Percentiles rank a stretch among this genome's conserved stretches.
Evolutionary conservation across 2,888 invertebrate genomes (phyloP).

Genomic region (Drepanosiphum platanoidis): DNA sequence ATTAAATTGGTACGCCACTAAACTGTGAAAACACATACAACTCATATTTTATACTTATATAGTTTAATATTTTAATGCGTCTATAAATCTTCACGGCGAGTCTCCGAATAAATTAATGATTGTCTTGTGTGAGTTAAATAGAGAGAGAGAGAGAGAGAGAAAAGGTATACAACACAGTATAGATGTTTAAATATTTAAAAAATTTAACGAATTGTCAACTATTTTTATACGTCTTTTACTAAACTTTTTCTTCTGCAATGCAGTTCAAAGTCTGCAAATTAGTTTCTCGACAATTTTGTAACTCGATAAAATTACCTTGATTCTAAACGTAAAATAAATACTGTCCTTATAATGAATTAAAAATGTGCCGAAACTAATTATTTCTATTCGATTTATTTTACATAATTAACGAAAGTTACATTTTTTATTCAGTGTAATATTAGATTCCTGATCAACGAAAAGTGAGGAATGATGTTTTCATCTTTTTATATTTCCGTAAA

Average conservation of each 20-base stretch:
- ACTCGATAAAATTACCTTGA: not conserved
- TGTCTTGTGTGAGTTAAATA: not conserved
- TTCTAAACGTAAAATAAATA: not conserved
- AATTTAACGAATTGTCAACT: not conserved
- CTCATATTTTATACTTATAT: no score
- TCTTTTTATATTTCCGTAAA: no score
- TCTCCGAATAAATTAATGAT: not conserved
- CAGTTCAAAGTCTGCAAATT: slow-evolving; percentile 5
- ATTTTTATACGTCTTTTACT: not conserved
- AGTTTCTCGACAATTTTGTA: not conserved
- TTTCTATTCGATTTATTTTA: not conserved
- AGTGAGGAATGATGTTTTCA: no score
- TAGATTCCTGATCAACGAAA: no score
- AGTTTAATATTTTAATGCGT: no score
- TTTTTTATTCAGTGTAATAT: no score
- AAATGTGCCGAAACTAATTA: not conserved
- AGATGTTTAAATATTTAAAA: not conserved
- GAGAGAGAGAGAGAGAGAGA: no score
- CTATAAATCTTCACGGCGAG: not conserved
- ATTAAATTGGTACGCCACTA: not conserved
- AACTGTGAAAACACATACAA: not conserved
- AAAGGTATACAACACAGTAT: not conserved
- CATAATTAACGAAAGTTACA: no score
- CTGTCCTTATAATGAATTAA: not conserved
- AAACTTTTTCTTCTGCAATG: not conserved